Evolutionary conservation across 2,888 invertebrate species (phyloP).

Genomic region (Caenorhabditis sinica): DNA sequence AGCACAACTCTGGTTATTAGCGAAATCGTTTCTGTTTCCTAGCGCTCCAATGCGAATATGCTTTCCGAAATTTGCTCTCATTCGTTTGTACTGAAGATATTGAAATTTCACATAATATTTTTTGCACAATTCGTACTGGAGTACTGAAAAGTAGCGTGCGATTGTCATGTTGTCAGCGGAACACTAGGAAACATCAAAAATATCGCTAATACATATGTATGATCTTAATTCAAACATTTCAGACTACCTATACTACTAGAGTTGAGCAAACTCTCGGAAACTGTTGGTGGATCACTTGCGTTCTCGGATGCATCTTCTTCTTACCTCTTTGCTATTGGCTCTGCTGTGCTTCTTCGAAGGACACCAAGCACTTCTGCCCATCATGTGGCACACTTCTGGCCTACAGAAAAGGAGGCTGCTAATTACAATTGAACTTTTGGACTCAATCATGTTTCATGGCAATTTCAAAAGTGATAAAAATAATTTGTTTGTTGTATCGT

Average conservation of each 20-base stretch:
- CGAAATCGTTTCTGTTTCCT: no score
- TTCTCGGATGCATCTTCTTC: conserved; percentile 54
- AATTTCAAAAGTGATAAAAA: background rate
- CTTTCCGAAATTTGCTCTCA: no score
- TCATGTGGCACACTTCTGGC: conserved; percentile 40
- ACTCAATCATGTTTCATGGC: background rate
- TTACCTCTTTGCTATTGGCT: conserved; percentile 48
- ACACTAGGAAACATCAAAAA: no score
- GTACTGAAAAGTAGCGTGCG: no score
- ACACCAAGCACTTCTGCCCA: conserved; percentile 55
- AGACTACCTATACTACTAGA: conserved; percentile 32
- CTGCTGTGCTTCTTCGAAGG: conserved; percentile 51
- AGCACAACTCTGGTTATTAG: no score
- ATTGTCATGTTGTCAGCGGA: no score
- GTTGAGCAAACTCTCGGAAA: conserved; percentile 32
- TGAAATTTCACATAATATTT: no score
- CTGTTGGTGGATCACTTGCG: conserved; percentile 55
- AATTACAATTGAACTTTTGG: background rate
- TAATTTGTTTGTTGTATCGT: background rate
- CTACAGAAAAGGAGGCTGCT: conserved; percentile 31
- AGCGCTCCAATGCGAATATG: no score
- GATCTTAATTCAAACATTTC: background rate
- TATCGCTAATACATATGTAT: background rate
- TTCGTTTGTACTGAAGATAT: no score
- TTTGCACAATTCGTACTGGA: no score